Conservation (phyloP, 2,113 vertebrate species). For the Delphinus delphis region DNA sequence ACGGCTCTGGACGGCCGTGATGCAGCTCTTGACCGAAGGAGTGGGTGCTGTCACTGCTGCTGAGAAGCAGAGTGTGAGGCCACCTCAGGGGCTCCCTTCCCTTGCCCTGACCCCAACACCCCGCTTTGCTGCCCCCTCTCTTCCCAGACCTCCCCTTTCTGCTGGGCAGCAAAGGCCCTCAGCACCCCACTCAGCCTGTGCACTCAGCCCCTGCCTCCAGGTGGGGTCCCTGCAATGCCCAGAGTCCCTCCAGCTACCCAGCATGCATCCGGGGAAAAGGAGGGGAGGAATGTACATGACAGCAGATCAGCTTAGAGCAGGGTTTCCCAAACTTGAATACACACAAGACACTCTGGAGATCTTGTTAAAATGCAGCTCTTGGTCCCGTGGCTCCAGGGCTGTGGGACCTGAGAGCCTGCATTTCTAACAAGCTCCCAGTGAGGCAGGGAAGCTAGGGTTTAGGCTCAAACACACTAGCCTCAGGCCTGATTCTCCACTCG, state of each 20-base stretch:
- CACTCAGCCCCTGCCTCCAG: neutral
- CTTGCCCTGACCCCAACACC: no score
- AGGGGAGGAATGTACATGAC: no score
- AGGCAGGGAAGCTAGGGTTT: neutral
- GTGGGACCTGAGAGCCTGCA: neutral
- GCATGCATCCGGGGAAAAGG: neutral
- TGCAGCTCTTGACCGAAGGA: neutral
- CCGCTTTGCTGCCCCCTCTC: neutral
- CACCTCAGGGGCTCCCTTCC: neutral
- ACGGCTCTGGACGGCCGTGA: no score
- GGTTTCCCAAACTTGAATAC: neutral
- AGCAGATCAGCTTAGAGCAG: neutral
- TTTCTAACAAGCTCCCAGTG: neutral
- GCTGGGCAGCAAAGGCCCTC: neutral
- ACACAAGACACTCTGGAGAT: neutral
- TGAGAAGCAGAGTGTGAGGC: neutral
- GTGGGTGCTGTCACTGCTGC: neutral
- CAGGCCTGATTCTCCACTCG: neutral
- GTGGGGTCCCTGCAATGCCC: neutral
- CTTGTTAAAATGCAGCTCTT: neutral
- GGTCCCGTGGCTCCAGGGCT: neutral
- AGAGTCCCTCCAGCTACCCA: neutral
- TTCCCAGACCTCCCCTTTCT: neutral
- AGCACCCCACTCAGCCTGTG: neutral
- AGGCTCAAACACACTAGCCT: neutral